Evolutionary conservation across 1,140 invertebrate species (phyloP).

Genomic region (Saccostrea glomerata): DNA sequence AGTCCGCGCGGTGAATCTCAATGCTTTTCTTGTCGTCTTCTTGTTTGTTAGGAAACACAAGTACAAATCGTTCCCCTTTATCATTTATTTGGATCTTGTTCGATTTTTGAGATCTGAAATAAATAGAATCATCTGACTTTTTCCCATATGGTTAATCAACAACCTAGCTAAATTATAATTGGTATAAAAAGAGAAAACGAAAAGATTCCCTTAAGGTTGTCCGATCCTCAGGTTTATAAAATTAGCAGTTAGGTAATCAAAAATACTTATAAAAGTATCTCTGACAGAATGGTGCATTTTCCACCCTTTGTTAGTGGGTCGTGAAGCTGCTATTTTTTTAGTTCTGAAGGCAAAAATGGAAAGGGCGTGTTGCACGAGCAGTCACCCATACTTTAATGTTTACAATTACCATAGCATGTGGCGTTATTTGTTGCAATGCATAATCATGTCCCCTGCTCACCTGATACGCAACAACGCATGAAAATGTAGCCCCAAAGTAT

Average conservation of each 20-base stretch:
- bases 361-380: conserved; percentile 20
- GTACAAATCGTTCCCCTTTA: background rate
- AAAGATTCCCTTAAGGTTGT: too few species aligned
- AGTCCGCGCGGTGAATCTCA: background rate
- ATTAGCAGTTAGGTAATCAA: too few species aligned
- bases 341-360: background rate
- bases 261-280: too few species aligned
- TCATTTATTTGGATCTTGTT: background rate
- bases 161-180: too few species aligned
- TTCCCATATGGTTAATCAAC: too few species aligned
- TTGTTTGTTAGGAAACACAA: background rate
- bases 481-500: background rate
- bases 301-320: background rate
- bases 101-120: background rate
- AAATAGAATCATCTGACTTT: too few species aligned
- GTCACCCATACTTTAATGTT: conserved; percentile 2
- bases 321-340: background rate
- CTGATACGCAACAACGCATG: background rate
- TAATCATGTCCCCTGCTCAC: background rate
- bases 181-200: too few species aligned
- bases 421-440: background rate
- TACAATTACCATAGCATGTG: conserved; percentile 5
- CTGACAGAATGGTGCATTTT: background rate
- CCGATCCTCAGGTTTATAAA: too few species aligned
- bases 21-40: background rate